phyloP scores from a whole-genome alignment of 2,888 invertebrate species.

The Spicauda simplicius region DNA sequence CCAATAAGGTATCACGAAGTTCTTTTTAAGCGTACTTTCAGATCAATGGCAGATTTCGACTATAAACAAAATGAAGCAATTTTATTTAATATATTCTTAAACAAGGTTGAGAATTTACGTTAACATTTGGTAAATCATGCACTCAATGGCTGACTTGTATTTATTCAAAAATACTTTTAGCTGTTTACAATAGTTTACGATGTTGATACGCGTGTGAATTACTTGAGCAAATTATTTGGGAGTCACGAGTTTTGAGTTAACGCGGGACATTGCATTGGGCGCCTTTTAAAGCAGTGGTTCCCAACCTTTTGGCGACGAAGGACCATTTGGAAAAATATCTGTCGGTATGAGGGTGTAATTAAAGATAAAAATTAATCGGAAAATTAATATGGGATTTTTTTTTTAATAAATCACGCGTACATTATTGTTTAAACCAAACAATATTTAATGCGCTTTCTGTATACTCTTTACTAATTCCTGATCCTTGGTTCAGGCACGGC shows the following conservation, averaged over 20 bases:
- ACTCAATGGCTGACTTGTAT: conserved; percentile 39
- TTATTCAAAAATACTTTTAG: conserved; percentile 40
- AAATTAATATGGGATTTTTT: too few species aligned
- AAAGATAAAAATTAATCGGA: too few species aligned
- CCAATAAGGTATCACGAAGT: conserved; percentile 20
- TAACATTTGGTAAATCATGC: conserved; percentile 28
- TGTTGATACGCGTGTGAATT: conserved; percentile 45
- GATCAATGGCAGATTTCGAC: not conserved
- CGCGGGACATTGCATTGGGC: conserved; percentile 33
- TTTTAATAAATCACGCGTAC: too few species aligned
- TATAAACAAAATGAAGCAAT: conserved; percentile 1
- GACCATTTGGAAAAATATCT: too few species aligned
- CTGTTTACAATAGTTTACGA: conserved; percentile 45
- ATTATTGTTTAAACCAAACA: too few species aligned
- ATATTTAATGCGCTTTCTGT: too few species aligned
- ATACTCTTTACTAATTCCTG: too few species aligned
- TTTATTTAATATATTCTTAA: conserved; percentile 25
- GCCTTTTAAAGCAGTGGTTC: too few species aligned
- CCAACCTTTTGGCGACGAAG: too few species aligned
- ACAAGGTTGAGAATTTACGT: conserved; percentile 36
- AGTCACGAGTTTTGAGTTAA: conserved; percentile 49
- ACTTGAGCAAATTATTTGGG: conserved; percentile 47
- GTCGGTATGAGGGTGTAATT: too few species aligned
- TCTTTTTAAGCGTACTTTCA: conserved; percentile 8
- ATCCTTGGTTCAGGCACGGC: too few species aligned